These are phyloP conservation scores for Notoglanidium macrostoma DNA, from an alignment of 2,797 vertebrate genomes.

Conservation along the genomic window DNA sequence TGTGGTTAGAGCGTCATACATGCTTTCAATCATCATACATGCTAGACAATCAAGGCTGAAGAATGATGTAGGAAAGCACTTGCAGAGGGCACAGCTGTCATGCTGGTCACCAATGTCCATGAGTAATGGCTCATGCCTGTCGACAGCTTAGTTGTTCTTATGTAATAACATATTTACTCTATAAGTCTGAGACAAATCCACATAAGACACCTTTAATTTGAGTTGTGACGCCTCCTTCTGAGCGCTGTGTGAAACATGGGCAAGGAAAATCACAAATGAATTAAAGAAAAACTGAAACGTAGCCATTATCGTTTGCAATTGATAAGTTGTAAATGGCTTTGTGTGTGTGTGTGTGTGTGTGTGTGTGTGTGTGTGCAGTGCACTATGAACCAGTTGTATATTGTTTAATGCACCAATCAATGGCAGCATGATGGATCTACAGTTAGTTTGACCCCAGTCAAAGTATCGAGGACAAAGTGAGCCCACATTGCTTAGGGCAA, in stretches of 20 bases:
- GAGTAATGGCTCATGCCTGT: not conserved
- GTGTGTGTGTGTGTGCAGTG: not conserved
- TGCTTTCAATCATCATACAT: slow-evolving; percentile 41
- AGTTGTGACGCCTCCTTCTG: not conserved
- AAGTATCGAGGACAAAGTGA: slow-evolving; percentile 27
- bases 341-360: not conserved
- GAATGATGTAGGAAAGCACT: slow-evolving; percentile 14
- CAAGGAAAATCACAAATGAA: not conserved
- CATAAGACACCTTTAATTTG: not conserved
- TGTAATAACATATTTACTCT: slow-evolving; percentile 7
- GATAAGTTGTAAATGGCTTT: not conserved
- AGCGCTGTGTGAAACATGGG: not conserved
- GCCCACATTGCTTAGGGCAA: slow-evolving; percentile 4
- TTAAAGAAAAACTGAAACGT: not conserved
- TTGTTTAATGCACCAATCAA: slow-evolving; percentile 32
- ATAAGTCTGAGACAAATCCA: not conserved
- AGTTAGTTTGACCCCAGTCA: slow-evolving; percentile 31
- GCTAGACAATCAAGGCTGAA: slow-evolving; percentile 40
- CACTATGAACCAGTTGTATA: not conserved
- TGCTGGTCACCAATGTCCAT: not conserved
- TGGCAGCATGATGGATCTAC: slow-evolving; percentile 34
- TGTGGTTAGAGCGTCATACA: slow-evolving; percentile 44
- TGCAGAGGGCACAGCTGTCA: slow-evolving; percentile 10
- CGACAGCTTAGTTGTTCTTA: slow-evolving; percentile 17
- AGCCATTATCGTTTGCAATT: not conserved